Evolutionary conservation across 2,888 invertebrate species (phyloP), one percentile per base, ranked within the genome.

Genomic region (Cryptocheilus praepositus): DNA sequence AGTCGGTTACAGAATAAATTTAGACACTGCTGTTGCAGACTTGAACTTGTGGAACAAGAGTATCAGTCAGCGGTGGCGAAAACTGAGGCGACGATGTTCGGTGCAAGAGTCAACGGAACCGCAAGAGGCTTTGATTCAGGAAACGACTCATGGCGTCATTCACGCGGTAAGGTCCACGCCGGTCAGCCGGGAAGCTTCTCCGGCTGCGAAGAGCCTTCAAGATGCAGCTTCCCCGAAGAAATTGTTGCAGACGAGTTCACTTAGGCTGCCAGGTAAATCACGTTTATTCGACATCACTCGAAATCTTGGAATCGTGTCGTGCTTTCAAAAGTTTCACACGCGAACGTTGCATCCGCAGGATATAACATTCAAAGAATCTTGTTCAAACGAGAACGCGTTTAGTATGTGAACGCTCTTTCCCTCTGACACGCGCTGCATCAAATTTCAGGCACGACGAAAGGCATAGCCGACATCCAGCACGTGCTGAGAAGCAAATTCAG

Each of bases 61-160:
- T 84, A 91, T 94, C 75, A 93, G 94, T 57, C 94, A 94, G 87
- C 91, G 93, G 89, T 94, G 94, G 94, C 90, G 94, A 78, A 92
- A 93, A 83, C 89, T 94, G 69, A 91, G 94, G 36, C 91, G 94
- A 67, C 91, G 94, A 78, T 94, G 94, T 86, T 92, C 93, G 19
- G 87, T 89, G 55, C 89, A 89, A 81, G 88, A 87, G 67, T 84
- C 84, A 89, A 91, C 82, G 89, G 91, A 85, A 89, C 91, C 64
- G 88, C 91, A 72, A 89, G 91, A 79, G 89, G 90, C 71, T 88
- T 89, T 61, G 87, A 90, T 59, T 90, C 91, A 81, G 86, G 91
- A 63, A 88, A 69, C 79, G 51, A 72, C 79, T 19, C 80, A 81
- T 49, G 81, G 83, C 13, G 76, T 85, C 4, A 82, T 85, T 16